phyloP scores from a whole-genome alignment of 2,888 invertebrate species.

The Cerceris rybyensis region DNA sequence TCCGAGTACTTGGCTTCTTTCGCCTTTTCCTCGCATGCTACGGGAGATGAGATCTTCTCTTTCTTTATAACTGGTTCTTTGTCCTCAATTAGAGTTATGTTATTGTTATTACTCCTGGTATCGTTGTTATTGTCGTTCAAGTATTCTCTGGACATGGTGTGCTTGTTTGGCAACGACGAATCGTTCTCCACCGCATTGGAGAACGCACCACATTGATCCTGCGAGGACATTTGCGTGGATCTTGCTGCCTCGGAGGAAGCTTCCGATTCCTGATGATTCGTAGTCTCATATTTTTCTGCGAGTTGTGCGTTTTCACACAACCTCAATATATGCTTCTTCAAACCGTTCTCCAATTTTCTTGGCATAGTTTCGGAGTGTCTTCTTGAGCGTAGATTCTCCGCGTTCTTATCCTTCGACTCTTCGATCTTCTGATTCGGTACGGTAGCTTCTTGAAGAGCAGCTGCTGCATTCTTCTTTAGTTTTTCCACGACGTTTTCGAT shows the following conservation, averaged over 20 bases:
- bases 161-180: not conserved
- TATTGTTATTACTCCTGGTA: constrained; percentile 56
- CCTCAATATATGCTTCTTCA: constrained; percentile 73
- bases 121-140: constrained; percentile 57
- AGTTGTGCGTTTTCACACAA: constrained; percentile 66
- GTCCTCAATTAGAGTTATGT: constrained; percentile 29
- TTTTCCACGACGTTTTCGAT: constrained; percentile 79
- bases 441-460: constrained; percentile 64
- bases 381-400: constrained; percentile 30
- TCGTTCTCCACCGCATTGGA: constrained; percentile 1
- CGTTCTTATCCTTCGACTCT: constrained; percentile 65
- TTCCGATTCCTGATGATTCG: constrained; percentile 11
- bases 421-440: constrained; percentile 46
- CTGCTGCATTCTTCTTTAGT: constrained; percentile 77
- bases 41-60: constrained; percentile 23
- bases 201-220: not conserved
- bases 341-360: constrained; percentile 68
- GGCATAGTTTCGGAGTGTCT: constrained; percentile 46
- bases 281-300: not conserved
- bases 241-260: constrained; percentile 25
- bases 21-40: constrained; percentile 9
- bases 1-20: constrained; percentile 20
- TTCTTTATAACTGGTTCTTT: constrained; percentile 38
- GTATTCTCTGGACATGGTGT: constrained; percentile 35
- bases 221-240: not conserved